phyloP scores from a whole-genome alignment of 2,797 vertebrate species.

The Gymnocypris eckloni region DNA sequence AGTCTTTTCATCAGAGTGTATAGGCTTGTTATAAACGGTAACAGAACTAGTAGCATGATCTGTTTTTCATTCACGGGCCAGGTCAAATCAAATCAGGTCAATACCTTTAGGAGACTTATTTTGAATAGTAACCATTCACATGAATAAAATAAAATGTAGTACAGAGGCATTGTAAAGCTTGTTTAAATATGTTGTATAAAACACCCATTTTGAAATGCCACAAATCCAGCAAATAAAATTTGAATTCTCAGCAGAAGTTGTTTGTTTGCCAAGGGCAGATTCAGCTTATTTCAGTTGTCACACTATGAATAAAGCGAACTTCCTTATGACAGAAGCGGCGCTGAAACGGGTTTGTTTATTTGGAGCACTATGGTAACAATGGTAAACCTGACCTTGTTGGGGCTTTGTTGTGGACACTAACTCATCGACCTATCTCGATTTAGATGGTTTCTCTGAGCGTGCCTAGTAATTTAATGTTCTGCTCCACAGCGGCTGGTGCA shows the following conservation, averaged over 20 bases:
- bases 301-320: not conserved
- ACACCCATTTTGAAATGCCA: not conserved
- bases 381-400: slow-evolving; percentile 30
- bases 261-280: not conserved
- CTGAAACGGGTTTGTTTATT: slow-evolving; percentile 42
- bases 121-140: not conserved
- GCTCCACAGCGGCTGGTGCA: not conserved
- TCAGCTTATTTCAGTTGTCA: not conserved
- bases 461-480: not conserved
- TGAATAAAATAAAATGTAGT: slow-evolving; percentile 7
- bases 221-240: slow-evolving; percentile 26
- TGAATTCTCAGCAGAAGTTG: not conserved
- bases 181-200: not conserved
- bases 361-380: slow-evolving; percentile 24
- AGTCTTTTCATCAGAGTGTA: slow-evolving; percentile 13
- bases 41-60: not conserved
- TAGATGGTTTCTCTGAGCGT: slow-evolving; percentile 12
- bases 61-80: not conserved
- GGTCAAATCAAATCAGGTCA: not conserved
- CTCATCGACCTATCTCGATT: not conserved
- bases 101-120: not conserved
- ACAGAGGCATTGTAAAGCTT: not conserved
- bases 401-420: slow-evolving; percentile 3
- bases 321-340: not conserved
- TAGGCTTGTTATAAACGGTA: slow-evolving; percentile 1